phyloP scores from a whole-genome alignment of 1,140 invertebrate genomes.

The Drosophila arizonae region DNA sequence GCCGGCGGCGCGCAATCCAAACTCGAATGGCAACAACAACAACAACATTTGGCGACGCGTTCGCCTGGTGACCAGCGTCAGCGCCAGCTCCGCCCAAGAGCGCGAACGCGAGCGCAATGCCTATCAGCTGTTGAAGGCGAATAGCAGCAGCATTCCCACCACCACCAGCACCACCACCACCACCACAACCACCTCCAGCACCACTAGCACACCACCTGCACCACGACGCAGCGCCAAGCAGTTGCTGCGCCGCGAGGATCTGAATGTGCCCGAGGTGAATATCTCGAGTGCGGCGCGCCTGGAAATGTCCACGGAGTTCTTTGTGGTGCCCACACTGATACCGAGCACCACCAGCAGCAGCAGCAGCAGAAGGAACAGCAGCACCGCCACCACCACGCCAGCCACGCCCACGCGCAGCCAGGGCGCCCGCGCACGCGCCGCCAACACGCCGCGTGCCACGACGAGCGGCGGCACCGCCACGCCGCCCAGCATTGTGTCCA shows the following conservation, averaged over 20 bases:
- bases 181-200: conserved; percentile 28
- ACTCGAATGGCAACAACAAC: conserved; percentile 7
- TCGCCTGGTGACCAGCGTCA: conserved; percentile 63
- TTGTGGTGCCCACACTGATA: conserved; percentile 85
- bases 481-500: conserved; percentile 75
- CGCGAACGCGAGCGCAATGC: conserved; percentile 57
- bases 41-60: conserved; percentile 72
- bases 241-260: conserved; percentile 60
- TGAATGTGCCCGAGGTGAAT: conserved; percentile 56
- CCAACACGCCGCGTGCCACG: conserved; percentile 52
- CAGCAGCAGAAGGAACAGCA: conserved; percentile 21
- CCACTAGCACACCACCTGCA: conserved; percentile 28
- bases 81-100: conserved; percentile 42
- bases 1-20: conserved; percentile 54
- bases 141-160: conserved; percentile 30
- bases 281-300: conserved; percentile 85
- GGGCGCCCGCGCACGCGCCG: conserved; percentile 65
- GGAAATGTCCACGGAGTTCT: conserved; percentile 91
- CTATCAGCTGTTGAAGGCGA: conserved; percentile 64
- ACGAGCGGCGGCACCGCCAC: conserved; percentile 45
- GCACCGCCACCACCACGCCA: conserved; percentile 19
- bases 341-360: conserved; percentile 41
- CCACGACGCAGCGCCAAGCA: conserved; percentile 59
- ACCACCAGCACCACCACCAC: conserved; percentile 33
- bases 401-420: conserved; percentile 56